Conservation (phyloP, 2,888 invertebrate species). For the Lysandra bellargus region DNA sequence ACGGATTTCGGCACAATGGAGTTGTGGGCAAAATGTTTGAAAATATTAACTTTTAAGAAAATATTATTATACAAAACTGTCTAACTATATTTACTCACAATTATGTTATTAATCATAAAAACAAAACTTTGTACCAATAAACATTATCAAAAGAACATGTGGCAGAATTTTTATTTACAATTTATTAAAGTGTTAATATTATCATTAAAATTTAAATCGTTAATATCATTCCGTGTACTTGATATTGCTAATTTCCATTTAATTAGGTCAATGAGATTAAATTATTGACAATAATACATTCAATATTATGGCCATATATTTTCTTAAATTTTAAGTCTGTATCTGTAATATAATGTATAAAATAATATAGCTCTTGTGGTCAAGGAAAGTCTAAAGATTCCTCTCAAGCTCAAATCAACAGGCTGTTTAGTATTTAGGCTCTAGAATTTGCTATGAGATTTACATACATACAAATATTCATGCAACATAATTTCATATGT, state of each 20-base stretch:
- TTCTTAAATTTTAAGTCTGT: no score
- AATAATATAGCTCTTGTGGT: no score
- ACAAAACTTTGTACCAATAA: not conserved
- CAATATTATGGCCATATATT: not conserved
- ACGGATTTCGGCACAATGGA: not conserved
- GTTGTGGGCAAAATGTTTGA: not conserved
- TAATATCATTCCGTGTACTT: not conserved
- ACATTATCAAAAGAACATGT: not conserved
- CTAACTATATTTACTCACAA: not conserved
- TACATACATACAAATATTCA: no score
- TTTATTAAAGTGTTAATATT: not conserved
- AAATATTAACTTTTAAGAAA: no score
- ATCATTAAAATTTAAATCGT: not conserved
- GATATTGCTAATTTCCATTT: conserved; percentile 27
- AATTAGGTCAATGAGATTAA: conserved; percentile 46
- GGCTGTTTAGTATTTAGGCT: no score
- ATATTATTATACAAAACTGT: not conserved
- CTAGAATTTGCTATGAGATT: no score
- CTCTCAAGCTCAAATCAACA: no score
- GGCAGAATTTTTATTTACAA: not conserved
- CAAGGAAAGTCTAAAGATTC: no score
- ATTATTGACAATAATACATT: conserved; percentile 26
- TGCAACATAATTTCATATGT: no score
- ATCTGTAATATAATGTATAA: no score
- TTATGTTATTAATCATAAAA: not conserved